Evolutionary conservation across 2,113 vertebrate genomes (phyloP).

Genomic region (Greenwoodochromis staneri): DNA sequence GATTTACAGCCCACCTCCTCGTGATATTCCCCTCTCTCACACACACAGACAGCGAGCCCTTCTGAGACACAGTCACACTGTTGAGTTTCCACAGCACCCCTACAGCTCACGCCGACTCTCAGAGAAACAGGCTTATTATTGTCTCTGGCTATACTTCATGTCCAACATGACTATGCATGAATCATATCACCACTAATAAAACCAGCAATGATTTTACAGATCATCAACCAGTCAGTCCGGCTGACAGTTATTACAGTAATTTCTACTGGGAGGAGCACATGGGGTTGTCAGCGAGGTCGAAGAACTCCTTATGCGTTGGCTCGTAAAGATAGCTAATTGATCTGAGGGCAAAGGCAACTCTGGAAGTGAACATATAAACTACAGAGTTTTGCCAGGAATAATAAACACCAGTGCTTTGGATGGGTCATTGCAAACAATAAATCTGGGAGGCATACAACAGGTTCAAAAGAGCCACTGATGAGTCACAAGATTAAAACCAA

Average conservation of each 20-base stretch:
- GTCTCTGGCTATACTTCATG: background rate
- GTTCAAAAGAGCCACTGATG: background rate
- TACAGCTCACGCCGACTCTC: background rate
- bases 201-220: slow-evolving; percentile 20
- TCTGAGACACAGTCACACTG: slow-evolving; percentile 8
- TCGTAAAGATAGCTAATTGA: slow-evolving; percentile 27
- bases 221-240: slow-evolving; percentile 31
- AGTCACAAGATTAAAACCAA: background rate
- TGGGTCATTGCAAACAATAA: background rate
- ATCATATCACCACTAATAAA: slow-evolving; percentile 37
- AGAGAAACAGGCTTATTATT: background rate
- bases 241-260: slow-evolving; percentile 37
- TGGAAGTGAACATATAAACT: background rate
- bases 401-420: background rate
- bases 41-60: slow-evolving; percentile 17
- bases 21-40: slow-evolving; percentile 4
- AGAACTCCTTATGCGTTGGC: background rate
- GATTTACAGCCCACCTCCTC: slow-evolving; percentile 53
- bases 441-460: background rate
- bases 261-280: background rate
- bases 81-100: background rate
- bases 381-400: background rate
- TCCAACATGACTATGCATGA: slow-evolving; percentile 26
- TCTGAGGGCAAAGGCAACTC: background rate
- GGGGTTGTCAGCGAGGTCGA: background rate